phyloP scores from a whole-genome alignment of 2,113 vertebrate species.

The Crotalus helleri region DNA sequence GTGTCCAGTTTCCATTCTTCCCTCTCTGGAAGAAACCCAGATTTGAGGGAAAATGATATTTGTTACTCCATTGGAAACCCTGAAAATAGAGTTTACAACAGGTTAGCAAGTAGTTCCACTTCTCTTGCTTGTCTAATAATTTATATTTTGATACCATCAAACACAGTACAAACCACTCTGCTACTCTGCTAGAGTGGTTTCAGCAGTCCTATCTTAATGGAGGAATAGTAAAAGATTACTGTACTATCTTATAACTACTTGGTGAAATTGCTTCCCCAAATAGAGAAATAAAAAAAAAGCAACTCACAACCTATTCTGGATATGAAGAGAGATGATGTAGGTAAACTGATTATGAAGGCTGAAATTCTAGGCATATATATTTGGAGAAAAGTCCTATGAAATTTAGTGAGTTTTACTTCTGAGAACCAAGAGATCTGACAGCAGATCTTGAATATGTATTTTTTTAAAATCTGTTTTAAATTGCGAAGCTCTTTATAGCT shows the following conservation, averaged over 20 bases:
- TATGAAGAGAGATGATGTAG: not conserved
- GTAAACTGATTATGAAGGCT: not conserved
- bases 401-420: not conserved
- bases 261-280: not conserved
- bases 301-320: not conserved
- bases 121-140: not conserved
- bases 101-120: not conserved
- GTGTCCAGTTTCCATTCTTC: not conserved
- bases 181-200: not conserved
- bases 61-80: not conserved
- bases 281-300: not conserved
- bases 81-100: not conserved
- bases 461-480: not conserved
- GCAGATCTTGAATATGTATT: not conserved
- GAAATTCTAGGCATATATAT: not conserved
- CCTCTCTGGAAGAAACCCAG: not conserved
- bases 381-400: not conserved
- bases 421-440: not conserved
- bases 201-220: not conserved
- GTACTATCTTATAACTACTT: not conserved
- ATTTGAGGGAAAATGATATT: not conserved
- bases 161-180: not conserved
- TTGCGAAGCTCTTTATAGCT: not conserved
- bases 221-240: not conserved
- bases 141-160: not conserved